Conservation (phyloP, 2,888 invertebrate species). For the Andrena chrysosceles region DNA sequence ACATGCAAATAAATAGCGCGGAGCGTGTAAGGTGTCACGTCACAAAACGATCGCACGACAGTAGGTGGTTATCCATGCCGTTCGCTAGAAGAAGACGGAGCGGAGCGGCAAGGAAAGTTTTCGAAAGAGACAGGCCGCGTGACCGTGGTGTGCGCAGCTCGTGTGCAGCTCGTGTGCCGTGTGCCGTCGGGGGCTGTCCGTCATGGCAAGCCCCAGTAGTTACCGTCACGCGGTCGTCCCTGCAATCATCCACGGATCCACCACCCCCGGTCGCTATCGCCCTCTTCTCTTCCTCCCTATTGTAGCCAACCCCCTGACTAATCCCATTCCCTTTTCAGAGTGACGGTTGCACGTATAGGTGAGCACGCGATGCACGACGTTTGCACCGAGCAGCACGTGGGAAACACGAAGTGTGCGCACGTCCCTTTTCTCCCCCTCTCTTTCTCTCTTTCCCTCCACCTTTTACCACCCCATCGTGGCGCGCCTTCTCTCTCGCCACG, state of each 20-base stretch:
- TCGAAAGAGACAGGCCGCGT: constrained; percentile 77
- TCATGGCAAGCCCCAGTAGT: constrained; percentile 81
- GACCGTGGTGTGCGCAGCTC: constrained; percentile 66
- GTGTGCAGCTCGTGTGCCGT: constrained; percentile 63
- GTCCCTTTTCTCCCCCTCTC: constrained; percentile 33
- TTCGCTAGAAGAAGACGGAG: constrained; percentile 34
- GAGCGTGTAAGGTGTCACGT: constrained; percentile 68
- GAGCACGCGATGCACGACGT: constrained; percentile 80
- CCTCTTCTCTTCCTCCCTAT: constrained; percentile 59
- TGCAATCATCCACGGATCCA: constrained; percentile 78
- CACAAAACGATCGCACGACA: constrained; percentile 64
- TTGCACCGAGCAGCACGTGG: constrained; percentile 80
- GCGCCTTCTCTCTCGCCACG: not conserved
- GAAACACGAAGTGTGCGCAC: constrained; percentile 80
- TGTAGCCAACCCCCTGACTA: constrained; percentile 80
- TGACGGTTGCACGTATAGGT: constrained; percentile 81
- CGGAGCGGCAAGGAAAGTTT: constrained; percentile 61
- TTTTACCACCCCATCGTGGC: not conserved
- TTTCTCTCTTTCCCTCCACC: not conserved
- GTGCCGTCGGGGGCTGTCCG: constrained; percentile 71
- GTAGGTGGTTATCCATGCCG: constrained; percentile 48
- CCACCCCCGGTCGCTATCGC: constrained; percentile 64
- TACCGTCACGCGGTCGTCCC: constrained; percentile 82
- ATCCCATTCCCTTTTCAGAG: constrained; percentile 79
- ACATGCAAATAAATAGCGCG: constrained; percentile 56